Base-by-base conservation (phyloP, 2,113 vertebrate genomes). In the Hoplias malabaricus region DNA sequence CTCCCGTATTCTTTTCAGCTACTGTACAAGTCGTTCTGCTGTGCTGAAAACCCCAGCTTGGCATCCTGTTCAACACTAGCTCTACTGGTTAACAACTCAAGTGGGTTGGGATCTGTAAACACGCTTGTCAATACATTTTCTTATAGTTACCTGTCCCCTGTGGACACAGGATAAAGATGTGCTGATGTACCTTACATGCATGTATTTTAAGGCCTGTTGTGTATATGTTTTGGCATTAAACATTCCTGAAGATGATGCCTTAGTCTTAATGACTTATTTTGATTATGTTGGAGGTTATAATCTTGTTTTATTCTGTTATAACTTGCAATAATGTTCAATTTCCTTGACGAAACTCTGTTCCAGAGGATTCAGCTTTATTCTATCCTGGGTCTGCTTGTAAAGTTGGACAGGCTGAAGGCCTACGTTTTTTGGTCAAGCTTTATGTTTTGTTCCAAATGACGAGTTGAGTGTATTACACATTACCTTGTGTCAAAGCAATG, bases 171-270 rank as follows among this genome's bases (percentile, higher is more conserved):
- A 56, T 48, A 50, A 77, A 27, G 54, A 16, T 33, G 31, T 50
- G 34, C 19, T 27, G 14, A 69, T 31, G 63, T 43, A 57, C 38
- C 25, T 36, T 61, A 54, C 29, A 31, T 66, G 59, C 82, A 73
- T 75, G 50, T 31, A 14, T 0, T 79, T 54, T 50, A 70, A 23
- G 70, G 71, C 29, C 56, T 36, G n/a, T 31, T 43, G 33, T 77
- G 80, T 80, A 72, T 67, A 50, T 78, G 14, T 5, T 43, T 70
- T 16, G n/a, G 69, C 65, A 31, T 68, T 67, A 54, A 56, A 83
- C 86, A 87, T 92, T 92, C 87, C 86, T 57, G 9, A 71, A 73
- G 46, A 1, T 14, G 19, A 38, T 48, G 38, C 76, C 61, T 83
- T 77, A 61, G 4, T 65, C n/a, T 16, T 63, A 54, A 34, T 75